These are phyloP conservation scores for Siniperca undulata DNA, from an alignment of 2,797 vertebrate genomes.

Conservation along the genomic window DNA sequence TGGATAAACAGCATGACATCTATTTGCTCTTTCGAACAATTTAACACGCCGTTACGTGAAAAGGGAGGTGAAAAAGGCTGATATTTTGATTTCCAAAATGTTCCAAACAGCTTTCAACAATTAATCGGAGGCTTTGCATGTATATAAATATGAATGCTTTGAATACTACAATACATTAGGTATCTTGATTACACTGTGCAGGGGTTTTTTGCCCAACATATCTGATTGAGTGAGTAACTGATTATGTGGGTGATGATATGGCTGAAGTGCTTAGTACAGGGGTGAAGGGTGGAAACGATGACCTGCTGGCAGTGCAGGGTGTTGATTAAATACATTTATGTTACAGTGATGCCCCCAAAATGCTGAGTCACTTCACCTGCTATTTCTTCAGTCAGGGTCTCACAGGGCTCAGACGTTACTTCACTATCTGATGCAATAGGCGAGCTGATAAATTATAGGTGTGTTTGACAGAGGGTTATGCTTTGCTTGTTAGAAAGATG, in stretches of 20 bases:
- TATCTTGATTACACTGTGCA: not conserved
- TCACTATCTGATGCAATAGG: constrained; percentile 48
- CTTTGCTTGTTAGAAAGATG: not conserved
- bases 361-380: constrained; percentile 78
- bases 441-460: not conserved
- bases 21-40: not conserved
- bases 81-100: not conserved
- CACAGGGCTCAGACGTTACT: constrained; percentile 25
- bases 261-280: not conserved
- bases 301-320: not conserved
- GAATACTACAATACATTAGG: not conserved
- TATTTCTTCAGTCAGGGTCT: constrained; percentile 16
- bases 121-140: no score
- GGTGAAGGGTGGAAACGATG: not conserved
- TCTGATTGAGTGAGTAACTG: not conserved
- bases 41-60: not conserved
- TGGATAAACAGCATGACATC: not conserved
- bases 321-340: not conserved
- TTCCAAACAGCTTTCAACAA: not conserved
- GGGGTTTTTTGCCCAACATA: no score
- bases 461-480: not conserved
- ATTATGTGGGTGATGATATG: not conserved
- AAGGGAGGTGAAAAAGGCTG: not conserved
- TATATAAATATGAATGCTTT: not conserved
- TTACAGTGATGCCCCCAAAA: constrained; percentile 32